These are phyloP conservation scores for Trichoplusia ni DNA, from an alignment of 1,140 invertebrate genomes.

Conservation along the genomic window DNA sequence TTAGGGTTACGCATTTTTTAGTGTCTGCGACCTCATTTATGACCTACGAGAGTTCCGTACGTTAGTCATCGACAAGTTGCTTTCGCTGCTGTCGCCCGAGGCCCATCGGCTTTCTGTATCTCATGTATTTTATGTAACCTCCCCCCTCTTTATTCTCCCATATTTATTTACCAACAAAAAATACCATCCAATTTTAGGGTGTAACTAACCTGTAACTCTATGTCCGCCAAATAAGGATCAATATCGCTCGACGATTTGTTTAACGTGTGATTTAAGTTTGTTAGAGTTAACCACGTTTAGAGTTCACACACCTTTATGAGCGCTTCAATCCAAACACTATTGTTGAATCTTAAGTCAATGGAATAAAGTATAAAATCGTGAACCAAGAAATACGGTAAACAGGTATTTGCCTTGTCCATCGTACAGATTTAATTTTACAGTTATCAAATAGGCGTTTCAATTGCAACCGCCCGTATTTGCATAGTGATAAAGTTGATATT, in stretches of 20 bases:
- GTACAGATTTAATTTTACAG: constrained; percentile 34
- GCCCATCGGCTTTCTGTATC: constrained; percentile 53
- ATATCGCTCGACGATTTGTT: constrained; percentile 15
- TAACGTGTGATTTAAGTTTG: constrained; percentile 14
- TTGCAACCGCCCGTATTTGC: neutral
- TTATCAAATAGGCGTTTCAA: neutral
- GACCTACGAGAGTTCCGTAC: constrained; percentile 37
- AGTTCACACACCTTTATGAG: constrained; percentile 34
- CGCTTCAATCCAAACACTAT: neutral
- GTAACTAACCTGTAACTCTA: constrained; percentile 2
- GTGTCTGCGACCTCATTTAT: constrained; percentile 27
- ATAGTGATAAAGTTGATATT: neutral
- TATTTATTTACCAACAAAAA: constrained; percentile 20
- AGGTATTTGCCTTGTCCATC: constrained; percentile 36
- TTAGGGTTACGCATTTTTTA: constrained; percentile 27
- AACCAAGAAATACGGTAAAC: constrained; percentile 20
- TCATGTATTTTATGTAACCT: constrained; percentile 67
- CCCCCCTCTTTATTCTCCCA: constrained; percentile 47
- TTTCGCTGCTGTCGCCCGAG: constrained; percentile 61
- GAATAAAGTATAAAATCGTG: constrained; percentile 29
- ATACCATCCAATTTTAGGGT: constrained; percentile 25
- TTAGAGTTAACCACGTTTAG: constrained; percentile 23
- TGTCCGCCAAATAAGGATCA: constrained; percentile 23
- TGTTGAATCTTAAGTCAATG: constrained; percentile 5
- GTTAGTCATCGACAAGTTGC: constrained; percentile 55